Percentiles rank a stretch among this genome's conserved stretches.
phyloP scores from a whole-genome alignment of 2,113 vertebrate genomes.

The Upupa epops region DNA sequence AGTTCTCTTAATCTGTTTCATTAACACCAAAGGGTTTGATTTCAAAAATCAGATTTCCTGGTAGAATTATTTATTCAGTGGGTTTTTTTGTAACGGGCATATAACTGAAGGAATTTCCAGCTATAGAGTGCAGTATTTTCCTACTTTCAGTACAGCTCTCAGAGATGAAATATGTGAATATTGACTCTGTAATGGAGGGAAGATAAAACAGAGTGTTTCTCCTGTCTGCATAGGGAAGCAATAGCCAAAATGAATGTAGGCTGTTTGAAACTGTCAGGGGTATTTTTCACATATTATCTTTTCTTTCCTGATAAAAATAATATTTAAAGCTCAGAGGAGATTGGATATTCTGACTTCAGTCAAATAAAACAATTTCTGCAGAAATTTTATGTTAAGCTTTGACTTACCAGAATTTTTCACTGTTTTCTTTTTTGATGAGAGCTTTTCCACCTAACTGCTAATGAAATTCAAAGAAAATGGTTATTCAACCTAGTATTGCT shows the following conservation, averaged over 20 bases:
- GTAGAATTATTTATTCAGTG: background rate
- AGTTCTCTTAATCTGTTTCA: background rate
- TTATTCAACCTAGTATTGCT: background rate
- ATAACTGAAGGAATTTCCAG: background rate
- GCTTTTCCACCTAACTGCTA: background rate
- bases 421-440: background rate
- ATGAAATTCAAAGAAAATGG: background rate
- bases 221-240: background rate
- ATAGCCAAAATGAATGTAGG: background rate
- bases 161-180: background rate
- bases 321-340: background rate
- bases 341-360: background rate
- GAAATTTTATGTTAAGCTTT: background rate
- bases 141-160: background rate
- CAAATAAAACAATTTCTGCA: background rate
- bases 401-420: background rate
- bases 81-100: background rate
- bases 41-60: background rate
- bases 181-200: background rate
- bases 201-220: background rate
- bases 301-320: background rate
- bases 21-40: background rate
- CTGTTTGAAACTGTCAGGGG: background rate
- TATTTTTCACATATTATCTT: background rate
- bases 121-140: background rate